These are phyloP conservation scores for Cybosia mesomella DNA, from an alignment of 2,888 invertebrate genomes.

Conservation along the genomic window DNA sequence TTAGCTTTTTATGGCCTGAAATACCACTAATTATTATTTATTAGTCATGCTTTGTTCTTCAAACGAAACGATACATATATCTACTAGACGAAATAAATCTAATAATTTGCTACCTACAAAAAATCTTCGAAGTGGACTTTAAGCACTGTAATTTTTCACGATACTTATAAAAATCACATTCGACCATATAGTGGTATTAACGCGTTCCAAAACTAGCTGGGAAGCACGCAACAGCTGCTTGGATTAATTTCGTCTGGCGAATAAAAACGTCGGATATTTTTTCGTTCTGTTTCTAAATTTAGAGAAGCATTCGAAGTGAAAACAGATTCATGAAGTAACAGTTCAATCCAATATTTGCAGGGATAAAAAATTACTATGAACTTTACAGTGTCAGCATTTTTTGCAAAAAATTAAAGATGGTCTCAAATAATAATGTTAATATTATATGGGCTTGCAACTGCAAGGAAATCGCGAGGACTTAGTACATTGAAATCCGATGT, in stretches of 20 bases:
- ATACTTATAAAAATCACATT: conserved; percentile 26
- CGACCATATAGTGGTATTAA: conserved; percentile 38
- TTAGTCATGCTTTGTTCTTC: not conserved
- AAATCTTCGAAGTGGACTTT: conserved; percentile 20
- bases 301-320: conserved; percentile 55
- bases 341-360: conserved; percentile 20
- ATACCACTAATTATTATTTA: not conserved
- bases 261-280: conserved; percentile 62
- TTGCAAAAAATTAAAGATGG: too few relatives aligned
- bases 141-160: conserved; percentile 24
- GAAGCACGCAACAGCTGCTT: conserved; percentile 70
- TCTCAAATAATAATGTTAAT: too few relatives aligned
- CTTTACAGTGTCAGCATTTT: conserved; percentile 23
- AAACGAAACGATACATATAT: conserved; percentile 15
- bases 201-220: conserved; percentile 43
- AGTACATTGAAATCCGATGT: not conserved
- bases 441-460: too few relatives aligned
- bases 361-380: not conserved
- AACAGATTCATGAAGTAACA: conserved; percentile 47
- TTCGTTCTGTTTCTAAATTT: conserved; percentile 61
- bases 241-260: conserved; percentile 71
- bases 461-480: too few relatives aligned
- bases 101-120: conserved; percentile 1
- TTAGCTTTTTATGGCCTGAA: not conserved
- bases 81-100: conserved; percentile 13